Evolutionary conservation across 2,888 invertebrate genomes (phyloP), one percentile per base, ranked within the genome.

Genomic region (Aproaerema taeniolella): DNA sequence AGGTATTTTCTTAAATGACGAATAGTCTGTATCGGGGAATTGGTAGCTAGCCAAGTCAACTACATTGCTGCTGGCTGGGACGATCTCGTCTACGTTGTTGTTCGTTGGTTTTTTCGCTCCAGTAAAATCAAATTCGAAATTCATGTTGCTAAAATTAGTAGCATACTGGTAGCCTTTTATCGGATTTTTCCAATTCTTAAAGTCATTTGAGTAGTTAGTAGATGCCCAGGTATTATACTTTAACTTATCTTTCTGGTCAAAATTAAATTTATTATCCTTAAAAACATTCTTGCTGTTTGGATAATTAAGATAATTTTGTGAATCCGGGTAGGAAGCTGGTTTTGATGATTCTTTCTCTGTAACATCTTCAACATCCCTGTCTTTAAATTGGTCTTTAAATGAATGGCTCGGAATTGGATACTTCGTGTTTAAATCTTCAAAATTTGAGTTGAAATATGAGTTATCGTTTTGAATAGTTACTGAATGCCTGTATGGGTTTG

Each of bases 111-210:
- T 42, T 52, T 69, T 80, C 2, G 60, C 58, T 43, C 65, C 57
- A 40, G 62, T 66, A 25, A 58, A 58, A 40, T 69, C 78, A 50
- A 67, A 73, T 45, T 67, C 77, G 45, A 77, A 77, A 49, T 64
- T 74, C 43, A 67, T 75, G 14, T 65, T 73, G 46, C 78, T 81
- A 16, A 55, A 68, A 48, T 80, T 73, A 14, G 75, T 80, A 6
- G 72, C 65, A 55, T 78, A 81, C 43, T 75, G 71, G 45, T 81
- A 80, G 14, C 74, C 75, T 45, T 75, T 75, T 9, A 63, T 41
- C 17, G 66, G 56, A 50, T 71, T 72, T 37, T 67, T 75, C 56
- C 67, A 62, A 40, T 60, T 65, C 47, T 73, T 70, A 3, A 53
- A 61, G 33, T 70, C 59, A 41, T 50, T 53, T 34, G 48, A 57